Conservation (phyloP, 2,888 invertebrate genomes). For the Tenodera sinensis region DNA sequence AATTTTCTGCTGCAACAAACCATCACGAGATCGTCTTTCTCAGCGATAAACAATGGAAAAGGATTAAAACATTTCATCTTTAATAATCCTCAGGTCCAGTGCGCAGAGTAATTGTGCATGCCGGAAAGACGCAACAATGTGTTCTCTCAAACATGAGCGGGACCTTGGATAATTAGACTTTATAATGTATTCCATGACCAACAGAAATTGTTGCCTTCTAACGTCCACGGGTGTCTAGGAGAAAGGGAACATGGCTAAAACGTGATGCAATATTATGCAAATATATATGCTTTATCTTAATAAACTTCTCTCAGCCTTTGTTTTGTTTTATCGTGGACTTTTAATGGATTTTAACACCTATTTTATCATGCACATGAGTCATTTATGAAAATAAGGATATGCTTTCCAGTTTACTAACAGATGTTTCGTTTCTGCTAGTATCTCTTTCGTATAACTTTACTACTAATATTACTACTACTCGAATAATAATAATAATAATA, state of each 20-base stretch:
- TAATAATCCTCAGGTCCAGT: background rate
- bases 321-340: background rate
- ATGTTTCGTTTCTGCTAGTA: too few species aligned
- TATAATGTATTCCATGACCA: background rate
- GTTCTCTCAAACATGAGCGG: too few species aligned
- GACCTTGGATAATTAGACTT: background rate
- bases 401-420: too few species aligned
- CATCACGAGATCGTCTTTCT: background rate
- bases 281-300: background rate
- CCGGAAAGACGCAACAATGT: background rate
- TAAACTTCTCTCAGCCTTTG: background rate
- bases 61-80: background rate
- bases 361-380: too few species aligned
- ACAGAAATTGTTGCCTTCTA: background rate
- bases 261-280: background rate
- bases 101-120: background rate
- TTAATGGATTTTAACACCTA: too few species aligned
- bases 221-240: background rate
- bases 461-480: too few species aligned
- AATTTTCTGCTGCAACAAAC: background rate
- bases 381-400: too few species aligned
- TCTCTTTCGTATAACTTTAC: too few species aligned
- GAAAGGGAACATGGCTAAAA: background rate
- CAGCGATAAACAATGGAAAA: background rate
- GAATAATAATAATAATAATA: too few species aligned